These are phyloP conservation scores for Zoroaster sp. DNA, from an alignment of 53 echinoderm and acorn worm genomes.

Conservation along the genomic window DNA sequence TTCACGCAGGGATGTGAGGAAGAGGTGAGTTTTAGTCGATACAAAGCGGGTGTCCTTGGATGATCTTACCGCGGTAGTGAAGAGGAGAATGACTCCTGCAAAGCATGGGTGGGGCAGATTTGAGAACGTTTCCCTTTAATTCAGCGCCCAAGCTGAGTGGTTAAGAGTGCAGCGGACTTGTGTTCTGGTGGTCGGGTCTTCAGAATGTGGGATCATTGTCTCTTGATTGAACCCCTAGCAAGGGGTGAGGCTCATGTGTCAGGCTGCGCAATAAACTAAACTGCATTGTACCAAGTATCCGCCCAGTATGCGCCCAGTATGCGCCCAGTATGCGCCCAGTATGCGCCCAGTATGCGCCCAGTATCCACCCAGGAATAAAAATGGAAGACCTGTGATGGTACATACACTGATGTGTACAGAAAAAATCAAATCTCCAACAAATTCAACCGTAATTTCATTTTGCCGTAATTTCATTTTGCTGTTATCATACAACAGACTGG, in stretches of 20 bases:
- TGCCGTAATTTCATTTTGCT: no score
- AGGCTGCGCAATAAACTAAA: no score
- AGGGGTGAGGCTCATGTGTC: neutral
- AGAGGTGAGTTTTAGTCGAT: neutral
- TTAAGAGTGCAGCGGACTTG: neutral
- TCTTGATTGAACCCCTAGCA: neutral
- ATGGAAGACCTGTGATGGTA: no score
- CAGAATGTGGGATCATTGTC: neutral
- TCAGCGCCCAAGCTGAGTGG: neutral
- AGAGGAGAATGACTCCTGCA: neutral
- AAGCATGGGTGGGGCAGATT: neutral
- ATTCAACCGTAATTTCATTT: no score
- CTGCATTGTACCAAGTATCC: no score
- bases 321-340: no score
- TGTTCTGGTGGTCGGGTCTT: neutral
- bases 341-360: no score
- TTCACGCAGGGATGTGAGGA: neutral
- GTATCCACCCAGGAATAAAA: no score
- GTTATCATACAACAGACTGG: no score
- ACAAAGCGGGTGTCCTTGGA: neutral
- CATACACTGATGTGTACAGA: no score
- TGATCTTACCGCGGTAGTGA: neutral
- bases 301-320: no score
- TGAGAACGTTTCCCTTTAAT: neutral
- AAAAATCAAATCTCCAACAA: no score